phyloP scores from a whole-genome alignment of 2,888 invertebrate genomes.

The Spilosoma lubricipeda region DNA sequence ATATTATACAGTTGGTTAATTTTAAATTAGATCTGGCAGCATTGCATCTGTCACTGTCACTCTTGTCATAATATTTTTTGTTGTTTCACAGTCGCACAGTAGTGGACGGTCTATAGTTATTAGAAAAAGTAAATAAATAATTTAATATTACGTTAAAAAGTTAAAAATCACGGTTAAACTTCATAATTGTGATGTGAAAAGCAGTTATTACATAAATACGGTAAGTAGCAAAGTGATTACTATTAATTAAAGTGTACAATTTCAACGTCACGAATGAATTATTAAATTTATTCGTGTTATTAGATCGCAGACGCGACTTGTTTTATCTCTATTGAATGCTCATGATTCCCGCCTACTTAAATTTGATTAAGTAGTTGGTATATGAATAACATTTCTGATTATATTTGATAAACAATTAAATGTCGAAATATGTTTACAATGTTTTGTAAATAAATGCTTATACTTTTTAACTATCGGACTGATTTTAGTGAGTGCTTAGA shows the following conservation, averaged over 20 bases:
- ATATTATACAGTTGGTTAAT: not conserved
- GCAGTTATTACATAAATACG: conserved; percentile 15
- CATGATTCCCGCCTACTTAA: conserved; percentile 32
- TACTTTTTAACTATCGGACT: not conserved
- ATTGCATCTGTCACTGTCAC: conserved; percentile 23
- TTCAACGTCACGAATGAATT: conserved; percentile 32
- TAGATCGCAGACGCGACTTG: conserved; percentile 35
- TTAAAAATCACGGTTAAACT: conserved; percentile 17
- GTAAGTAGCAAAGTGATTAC: conserved; percentile 27
- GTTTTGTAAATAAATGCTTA: not conserved
- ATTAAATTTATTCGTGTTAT: conserved; percentile 41
- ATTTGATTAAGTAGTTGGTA: conserved; percentile 19
- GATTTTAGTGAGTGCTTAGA: not conserved
- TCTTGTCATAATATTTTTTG: conserved; percentile 50
- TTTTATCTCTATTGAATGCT: conserved; percentile 42
- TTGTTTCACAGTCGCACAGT: conserved; percentile 27
- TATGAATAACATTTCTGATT: not conserved
- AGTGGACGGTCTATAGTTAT: conserved; percentile 27
- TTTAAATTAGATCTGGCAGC: conserved; percentile 25
- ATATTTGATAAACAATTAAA: not conserved
- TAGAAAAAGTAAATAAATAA: conserved; percentile 22
- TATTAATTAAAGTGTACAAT: conserved; percentile 19
- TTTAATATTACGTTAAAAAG: conserved; percentile 21
- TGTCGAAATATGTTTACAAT: not conserved
- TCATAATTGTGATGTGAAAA: conserved; percentile 41